Percentiles rank a stretch among this genome's conserved stretches.
Evolutionary conservation across 2,888 invertebrate species (phyloP).

Genomic region (Prosapia bicincta): DNA sequence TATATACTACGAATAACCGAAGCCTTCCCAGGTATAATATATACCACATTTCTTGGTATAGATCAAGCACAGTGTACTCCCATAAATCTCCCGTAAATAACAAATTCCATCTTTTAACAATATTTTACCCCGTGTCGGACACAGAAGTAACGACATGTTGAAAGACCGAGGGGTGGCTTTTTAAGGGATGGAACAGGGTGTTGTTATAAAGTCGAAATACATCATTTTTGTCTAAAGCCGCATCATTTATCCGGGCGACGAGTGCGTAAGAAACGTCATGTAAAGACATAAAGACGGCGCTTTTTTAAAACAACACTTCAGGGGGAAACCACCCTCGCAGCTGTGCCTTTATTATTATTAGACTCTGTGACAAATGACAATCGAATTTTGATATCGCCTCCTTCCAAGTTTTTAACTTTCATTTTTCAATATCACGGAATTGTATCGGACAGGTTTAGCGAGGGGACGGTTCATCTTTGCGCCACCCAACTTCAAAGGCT

Average conservation of each 20-base stretch:
- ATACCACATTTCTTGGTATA: too few relatives aligned
- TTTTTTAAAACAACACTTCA: conserved; percentile 25
- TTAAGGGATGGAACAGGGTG: not conserved
- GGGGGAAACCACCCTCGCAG: not conserved
- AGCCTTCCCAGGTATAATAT: too few relatives aligned
- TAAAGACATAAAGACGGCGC: conserved; percentile 17
- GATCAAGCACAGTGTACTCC: not conserved
- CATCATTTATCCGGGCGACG: conserved; percentile 16
- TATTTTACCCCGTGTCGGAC: not conserved
- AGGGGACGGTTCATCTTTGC: not conserved
- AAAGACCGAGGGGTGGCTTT: not conserved
- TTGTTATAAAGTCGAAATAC: conserved; percentile 25
- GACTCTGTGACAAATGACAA: conserved; percentile 33
- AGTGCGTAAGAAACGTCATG: conserved; percentile 8
- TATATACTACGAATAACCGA: too few relatives aligned
- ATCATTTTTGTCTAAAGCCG: not conserved
- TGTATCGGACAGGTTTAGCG: conserved; percentile 23
- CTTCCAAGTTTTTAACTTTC: conserved; percentile 29
- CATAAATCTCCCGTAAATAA: not conserved
- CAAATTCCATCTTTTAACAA: not conserved
- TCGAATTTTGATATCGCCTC: conserved; percentile 32
- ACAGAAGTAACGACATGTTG: not conserved
- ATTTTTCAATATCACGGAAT: conserved; percentile 32
- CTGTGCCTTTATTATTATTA: conserved; percentile 28
- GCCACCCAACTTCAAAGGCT: too few relatives aligned